Base-by-base conservation (phyloP, 2,888 invertebrate species). In the Bibio marci region DNA sequence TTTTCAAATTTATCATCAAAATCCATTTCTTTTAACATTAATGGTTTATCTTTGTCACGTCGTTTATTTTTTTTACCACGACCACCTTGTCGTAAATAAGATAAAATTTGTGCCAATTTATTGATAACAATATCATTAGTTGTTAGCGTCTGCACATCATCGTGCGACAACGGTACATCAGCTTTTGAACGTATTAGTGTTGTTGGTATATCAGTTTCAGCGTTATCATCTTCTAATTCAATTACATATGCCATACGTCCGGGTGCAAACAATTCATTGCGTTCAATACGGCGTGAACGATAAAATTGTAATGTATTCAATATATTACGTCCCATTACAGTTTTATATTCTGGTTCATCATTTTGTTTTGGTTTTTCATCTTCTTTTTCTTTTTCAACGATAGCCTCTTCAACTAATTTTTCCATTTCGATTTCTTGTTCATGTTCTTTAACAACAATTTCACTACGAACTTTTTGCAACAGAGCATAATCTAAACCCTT, bases 201-300 rank as follows among this genome's bases (percentile, higher is more conserved):
- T 0, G 92, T 94, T 0, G 98, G 98, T 44, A 98, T 92, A 55
- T 98, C 98, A 43, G 76, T 75, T 48, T 90, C 87, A 2, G 76
- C 75, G 47, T 87, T 69, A 41, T 91, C 90, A 46, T 85, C 85
- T 38, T 90, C 90, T 49, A 98, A 63, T 51, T 98, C 97, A 28
- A 97, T 90, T 1, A 95, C 83, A 57, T 98, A 98, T 1, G 98
- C 98, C 95, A 97, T 98, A 31, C 98, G 74, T 0, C 94, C 90
- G 0, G 94, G 85, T 2, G 82, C 77, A 64, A 97, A 98, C 42
- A 94, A 61, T 51, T 97, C 97, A 56, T 90, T 91, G 40, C 86
- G 71, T 30, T 76, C 72, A 27, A 86, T 70, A 44, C 76, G 75
- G 43, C 80, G 76, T 1, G 77, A 78, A 47, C 80, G 1, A 53